These are phyloP conservation scores for Alectura lathami DNA, from an alignment of 2,113 vertebrate genomes.

Conservation along the genomic window DNA sequence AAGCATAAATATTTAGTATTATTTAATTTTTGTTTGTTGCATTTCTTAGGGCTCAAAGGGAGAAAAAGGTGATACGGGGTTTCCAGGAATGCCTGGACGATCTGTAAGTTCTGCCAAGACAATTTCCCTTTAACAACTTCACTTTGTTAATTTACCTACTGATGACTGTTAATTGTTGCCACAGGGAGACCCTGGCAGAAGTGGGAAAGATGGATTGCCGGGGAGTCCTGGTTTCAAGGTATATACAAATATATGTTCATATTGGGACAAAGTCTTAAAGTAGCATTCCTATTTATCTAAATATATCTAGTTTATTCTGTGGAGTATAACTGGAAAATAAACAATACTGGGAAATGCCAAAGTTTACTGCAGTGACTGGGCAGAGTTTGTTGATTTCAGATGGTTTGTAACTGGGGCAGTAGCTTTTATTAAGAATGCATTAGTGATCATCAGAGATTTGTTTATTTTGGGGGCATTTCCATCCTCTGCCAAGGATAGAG, in stretches of 20 bases:
- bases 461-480: not conserved
- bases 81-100: slow-evolving; percentile 84
- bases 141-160: not conserved
- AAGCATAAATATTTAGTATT: not conserved
- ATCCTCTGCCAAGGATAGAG: not conserved
- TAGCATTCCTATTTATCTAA: not conserved
- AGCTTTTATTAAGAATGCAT: not conserved
- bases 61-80: slow-evolving; percentile 82
- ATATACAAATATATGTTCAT: slow-evolving; percentile 6
- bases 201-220: slow-evolving; percentile 86
- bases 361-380: not conserved
- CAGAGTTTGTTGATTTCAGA: not conserved
- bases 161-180: slow-evolving; percentile 18
- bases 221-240: slow-evolving; percentile 91
- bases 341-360: not conserved
- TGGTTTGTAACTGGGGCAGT: not conserved
- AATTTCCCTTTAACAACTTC: not conserved
- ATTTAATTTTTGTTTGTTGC: not conserved
- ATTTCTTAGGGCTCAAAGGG: slow-evolving; percentile 88
- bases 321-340: not conserved
- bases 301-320: not conserved
- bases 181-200: slow-evolving; percentile 87
- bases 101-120: slow-evolving; percentile 78
- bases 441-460: not conserved
- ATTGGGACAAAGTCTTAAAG: not conserved